These are phyloP conservation scores for Euproctis similis DNA, from an alignment of 2,888 invertebrate species.

Conservation along the genomic window DNA sequence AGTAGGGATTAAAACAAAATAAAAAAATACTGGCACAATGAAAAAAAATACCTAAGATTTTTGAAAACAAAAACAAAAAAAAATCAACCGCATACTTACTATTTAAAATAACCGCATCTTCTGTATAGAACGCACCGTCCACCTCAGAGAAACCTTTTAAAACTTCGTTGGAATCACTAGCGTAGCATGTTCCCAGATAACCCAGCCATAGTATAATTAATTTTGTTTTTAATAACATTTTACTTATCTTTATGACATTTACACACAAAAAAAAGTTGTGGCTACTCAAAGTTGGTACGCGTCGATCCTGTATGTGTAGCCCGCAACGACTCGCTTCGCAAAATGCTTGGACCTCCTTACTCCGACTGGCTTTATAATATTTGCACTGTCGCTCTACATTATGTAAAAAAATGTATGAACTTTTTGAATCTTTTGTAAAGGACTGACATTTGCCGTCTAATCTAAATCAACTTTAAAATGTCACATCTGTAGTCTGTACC, in stretches of 20 bases:
- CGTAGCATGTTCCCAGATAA: slow-evolving; percentile 40
- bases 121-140: slow-evolving; percentile 59
- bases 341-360: slow-evolving; percentile 58
- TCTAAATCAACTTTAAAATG: slow-evolving; percentile 49
- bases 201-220: slow-evolving; percentile 41
- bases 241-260: slow-evolving; percentile 8
- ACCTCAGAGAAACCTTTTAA: slow-evolving; percentile 51
- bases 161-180: slow-evolving; percentile 40
- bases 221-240: slow-evolving; percentile 44
- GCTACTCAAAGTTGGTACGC: slow-evolving; percentile 14
- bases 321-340: slow-evolving; percentile 65
- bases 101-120: slow-evolving; percentile 67
- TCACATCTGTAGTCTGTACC: too few relatives aligned
- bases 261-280: slow-evolving; percentile 2
- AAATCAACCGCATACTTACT: slow-evolving; percentile 41
- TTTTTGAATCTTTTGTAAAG: slow-evolving; percentile 64
- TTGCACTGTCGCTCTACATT: slow-evolving; percentile 63
- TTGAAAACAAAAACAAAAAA: too few relatives aligned
- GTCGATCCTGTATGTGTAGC: slow-evolving; percentile 57
- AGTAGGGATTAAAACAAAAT: too few relatives aligned
- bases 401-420: slow-evolving; percentile 65
- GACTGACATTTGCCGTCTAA: slow-evolving; percentile 46
- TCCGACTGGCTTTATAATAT: slow-evolving; percentile 70
- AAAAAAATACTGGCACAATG: too few relatives aligned
- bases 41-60: neutral